These are phyloP conservation scores for Coilia nasus DNA, from an alignment of 2,797 vertebrate genomes.

Conservation along the genomic window DNA sequence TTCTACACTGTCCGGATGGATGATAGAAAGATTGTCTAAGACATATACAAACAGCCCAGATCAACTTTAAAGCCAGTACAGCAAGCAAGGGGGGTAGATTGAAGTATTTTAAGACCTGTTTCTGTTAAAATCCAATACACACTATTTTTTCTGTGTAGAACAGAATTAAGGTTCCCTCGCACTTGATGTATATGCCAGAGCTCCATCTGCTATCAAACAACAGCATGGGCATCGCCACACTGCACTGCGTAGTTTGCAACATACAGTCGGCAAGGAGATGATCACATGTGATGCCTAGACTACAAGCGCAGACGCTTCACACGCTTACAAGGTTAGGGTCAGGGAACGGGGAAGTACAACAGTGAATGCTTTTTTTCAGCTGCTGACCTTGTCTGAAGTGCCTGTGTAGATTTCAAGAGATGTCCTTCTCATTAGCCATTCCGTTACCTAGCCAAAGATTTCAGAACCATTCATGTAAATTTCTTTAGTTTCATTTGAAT, in stretches of 20 bases:
- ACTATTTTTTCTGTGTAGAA: background rate
- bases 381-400: constrained; percentile 2
- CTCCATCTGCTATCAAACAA: background rate
- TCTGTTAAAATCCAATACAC: background rate
- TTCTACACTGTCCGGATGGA: background rate
- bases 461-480: background rate
- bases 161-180: background rate
- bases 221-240: background rate
- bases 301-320: background rate
- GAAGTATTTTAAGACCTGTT: background rate
- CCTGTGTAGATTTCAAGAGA: constrained; percentile 19
- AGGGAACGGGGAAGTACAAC: background rate
- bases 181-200: background rate
- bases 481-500: background rate
- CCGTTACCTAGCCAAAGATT: constrained; percentile 17
- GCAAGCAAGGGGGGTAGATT: background rate
- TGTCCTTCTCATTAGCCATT: background rate
- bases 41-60: background rate
- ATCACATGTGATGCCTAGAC: background rate
- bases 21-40: background rate
- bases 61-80: background rate
- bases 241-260: background rate
- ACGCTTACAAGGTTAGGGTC: background rate
- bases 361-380: background rate
- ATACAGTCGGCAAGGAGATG: background rate